Base-by-base conservation (phyloP, 2,888 invertebrate genomes). In the Stictocephala bisonia region DNA sequence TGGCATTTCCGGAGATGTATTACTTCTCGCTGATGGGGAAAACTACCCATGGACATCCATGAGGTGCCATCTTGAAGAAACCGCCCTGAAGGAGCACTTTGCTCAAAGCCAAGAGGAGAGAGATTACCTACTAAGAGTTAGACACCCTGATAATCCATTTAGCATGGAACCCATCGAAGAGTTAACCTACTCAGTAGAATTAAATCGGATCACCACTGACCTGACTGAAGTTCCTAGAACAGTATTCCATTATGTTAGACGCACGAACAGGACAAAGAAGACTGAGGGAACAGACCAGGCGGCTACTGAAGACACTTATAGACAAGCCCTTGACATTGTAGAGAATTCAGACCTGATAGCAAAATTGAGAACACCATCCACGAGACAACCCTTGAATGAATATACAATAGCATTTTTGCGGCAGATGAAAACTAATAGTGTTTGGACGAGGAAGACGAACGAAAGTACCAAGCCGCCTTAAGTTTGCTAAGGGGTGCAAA, bases 1-100 rank as follows among this genome's bases (percentile, higher is more conserved):
- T 0, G 40, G 50, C 1, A 22, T 69, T 0, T 13, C 35, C n/a
- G 31, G 44, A 2, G n/a, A 69, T 1, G 69, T 48, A 1, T 15
- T 58, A 15, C 60, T 73, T 0, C 24, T 73, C 4, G 44, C 69
- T 13, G 69, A 73, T 48, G 73, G 73, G 1, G 73, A 69, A 27
- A 11, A 15, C 2, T 56, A 22, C 13, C 58, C 58, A 1, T 73
- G 68, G 68, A 40, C 11, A 6, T 11, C 69, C 13, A 60, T 64
- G 58, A 26, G 26, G 13, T 69, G 60, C 44, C 58, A 58, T 51
- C 18, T 69, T 2, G 68, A 73, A 11, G 73, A 73, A 68, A 73
- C 41, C 2, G 24, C 26, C n/a, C 26, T 68, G 9, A 56, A 73
- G 29, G 68, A 72, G 56, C 22, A 41, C 3, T 48, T 15, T n/a